Base-by-base conservation (phyloP, 2,113 vertebrate genomes). In the Neoarius graeffei region DNA sequence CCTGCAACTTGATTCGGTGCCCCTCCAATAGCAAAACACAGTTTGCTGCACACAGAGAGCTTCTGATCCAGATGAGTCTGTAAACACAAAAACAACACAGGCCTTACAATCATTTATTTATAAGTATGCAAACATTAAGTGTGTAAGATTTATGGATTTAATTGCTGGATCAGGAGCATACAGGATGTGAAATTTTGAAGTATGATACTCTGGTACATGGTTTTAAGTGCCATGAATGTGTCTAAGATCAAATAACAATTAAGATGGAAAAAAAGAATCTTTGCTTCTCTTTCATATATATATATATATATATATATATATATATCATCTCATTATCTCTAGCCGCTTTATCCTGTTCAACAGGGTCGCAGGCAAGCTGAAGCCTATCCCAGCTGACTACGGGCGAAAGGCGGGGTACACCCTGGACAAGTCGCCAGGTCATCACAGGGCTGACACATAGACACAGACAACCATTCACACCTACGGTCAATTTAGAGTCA, bases 11-110 rank as follows among this genome's bases (percentile, higher is more conserved):
- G 97, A 90, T 97, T 98, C 35, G 98, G 98, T 1, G 96, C 95
- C 0, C 97, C 98, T n/a, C 98, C 98, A 20, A 99, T 96, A 60
- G 97, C 98, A 4, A 99, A 99, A 91, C 97, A 99, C 48, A 99
- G 7, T 84, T 99, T 99, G 48, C 93, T 94, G 82, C 95, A 97
- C 66, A 97, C 81, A 0, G 98, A 95, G 84, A 99, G 94, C 89
- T 91, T 96, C 83, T 93, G 87, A 1, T 93, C 94, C 92, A 94
- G 85, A 77, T 90, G 85, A 20, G 93, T 94, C 96, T 95, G 94
- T 59, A 89, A 87, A 91, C 84, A 85, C 30, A 87, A 77, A 20
- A 48, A 80, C 15, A 81, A 50, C 5, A 8, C 23, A 56, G 17
- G 15, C 3, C 62, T 25, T 57, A 64, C n/a, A 23, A 86, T 83